These are phyloP conservation scores for Lasioglossum villosulum DNA, from an alignment of 2,888 invertebrate genomes.

Conservation along the genomic window DNA sequence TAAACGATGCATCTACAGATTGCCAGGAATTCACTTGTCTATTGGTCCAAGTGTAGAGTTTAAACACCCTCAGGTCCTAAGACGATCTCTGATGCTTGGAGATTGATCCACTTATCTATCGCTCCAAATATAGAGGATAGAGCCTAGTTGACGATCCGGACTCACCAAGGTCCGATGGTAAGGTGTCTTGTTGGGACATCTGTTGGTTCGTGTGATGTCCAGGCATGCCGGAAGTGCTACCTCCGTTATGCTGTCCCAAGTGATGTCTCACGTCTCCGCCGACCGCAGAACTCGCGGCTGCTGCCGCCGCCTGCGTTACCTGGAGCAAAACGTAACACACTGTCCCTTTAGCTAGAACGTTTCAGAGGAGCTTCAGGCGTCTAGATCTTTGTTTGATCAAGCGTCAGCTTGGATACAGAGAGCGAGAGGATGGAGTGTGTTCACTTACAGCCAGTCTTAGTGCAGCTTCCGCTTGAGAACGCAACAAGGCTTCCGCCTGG, in stretches of 20 bases:
- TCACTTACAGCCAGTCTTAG: conserved; percentile 90
- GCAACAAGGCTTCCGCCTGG: conserved; percentile 92
- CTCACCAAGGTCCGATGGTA: conserved; percentile 83
- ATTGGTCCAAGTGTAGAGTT: background rate
- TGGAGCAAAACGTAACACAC: conserved; percentile 40
- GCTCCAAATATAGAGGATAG: background rate
- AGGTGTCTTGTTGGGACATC: conserved; percentile 81
- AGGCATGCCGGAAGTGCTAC: conserved; percentile 81
- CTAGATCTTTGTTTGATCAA: background rate
- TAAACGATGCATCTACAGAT: background rate
- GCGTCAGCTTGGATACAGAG: background rate
- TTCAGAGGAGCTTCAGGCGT: background rate
- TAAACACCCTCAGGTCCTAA: background rate
- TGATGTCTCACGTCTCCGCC: conserved; percentile 84
- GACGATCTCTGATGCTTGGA: background rate
- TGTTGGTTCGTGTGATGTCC: conserved; percentile 83
- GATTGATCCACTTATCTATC: background rate
- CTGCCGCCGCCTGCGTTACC: conserved; percentile 83
- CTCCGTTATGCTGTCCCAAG: conserved; percentile 83
- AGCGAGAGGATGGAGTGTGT: background rate
- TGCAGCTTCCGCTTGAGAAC: conserved; percentile 94
- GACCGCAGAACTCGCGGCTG: conserved; percentile 83
- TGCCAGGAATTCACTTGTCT: background rate
- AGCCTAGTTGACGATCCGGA: background rate
- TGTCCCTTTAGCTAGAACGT: background rate